Percentiles rank a stretch among this genome's conserved stretches.
phyloP scores from a whole-genome alignment of 2,113 vertebrate genomes.

The Dicerorhinus sumatrensis region DNA sequence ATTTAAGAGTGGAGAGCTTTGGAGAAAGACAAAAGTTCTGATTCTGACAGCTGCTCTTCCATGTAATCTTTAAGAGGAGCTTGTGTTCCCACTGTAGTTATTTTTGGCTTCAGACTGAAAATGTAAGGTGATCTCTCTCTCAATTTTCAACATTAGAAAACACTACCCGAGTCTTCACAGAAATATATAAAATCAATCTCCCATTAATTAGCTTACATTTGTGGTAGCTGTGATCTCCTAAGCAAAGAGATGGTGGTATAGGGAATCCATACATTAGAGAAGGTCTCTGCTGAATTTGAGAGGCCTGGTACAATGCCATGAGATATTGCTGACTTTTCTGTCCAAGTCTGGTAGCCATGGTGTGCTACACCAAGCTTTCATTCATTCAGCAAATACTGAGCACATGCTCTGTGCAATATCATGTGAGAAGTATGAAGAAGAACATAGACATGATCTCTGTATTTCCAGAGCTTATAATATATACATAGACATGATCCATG shows the following conservation, averaged over 20 bases:
- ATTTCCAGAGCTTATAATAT: not conserved
- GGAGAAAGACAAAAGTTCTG: constrained; percentile 67
- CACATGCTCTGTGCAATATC: not conserved
- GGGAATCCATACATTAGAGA: not conserved
- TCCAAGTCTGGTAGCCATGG: not conserved
- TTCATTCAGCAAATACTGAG: not conserved
- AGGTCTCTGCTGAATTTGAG: not conserved
- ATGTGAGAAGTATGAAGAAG: not conserved
- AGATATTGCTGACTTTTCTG: not conserved
- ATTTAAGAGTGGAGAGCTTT: not conserved
- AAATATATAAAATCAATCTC: not conserved
- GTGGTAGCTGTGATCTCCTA: not conserved
- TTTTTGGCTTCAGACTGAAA: constrained; percentile 72
- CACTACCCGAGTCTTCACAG: not conserved
- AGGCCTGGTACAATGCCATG: not conserved
- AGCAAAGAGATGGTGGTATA: not conserved
- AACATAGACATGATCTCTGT: not conserved
- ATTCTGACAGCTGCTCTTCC: constrained; percentile 80
- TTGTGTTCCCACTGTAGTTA: constrained; percentile 67
- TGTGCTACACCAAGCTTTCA: not conserved
- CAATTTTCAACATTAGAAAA: not conserved
- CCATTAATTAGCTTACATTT: constrained; percentile 35
- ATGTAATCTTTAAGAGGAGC: constrained; percentile 71
- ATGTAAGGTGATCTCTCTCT: constrained; percentile 49
- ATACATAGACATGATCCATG: not conserved